Evolutionary conservation across 2,113 vertebrate species (phyloP).

Genomic region (Pelobates fuscus): DNA sequence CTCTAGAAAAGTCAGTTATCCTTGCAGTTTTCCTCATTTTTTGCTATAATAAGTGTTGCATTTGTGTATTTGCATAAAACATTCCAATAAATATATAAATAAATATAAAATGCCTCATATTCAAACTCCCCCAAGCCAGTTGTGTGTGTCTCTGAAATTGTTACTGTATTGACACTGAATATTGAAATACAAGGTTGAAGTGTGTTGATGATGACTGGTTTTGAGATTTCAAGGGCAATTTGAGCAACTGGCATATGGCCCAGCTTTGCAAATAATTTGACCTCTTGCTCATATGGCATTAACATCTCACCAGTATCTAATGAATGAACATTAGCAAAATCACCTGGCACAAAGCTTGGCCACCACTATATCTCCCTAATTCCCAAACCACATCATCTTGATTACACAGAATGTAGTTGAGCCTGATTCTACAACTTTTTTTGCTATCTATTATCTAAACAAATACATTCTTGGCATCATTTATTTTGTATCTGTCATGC

Average conservation of each 20-base stretch:
- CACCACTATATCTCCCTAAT: conserved; percentile 37
- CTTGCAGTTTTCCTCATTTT: no score
- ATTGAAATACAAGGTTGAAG: conserved; percentile 13
- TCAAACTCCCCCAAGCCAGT: no score
- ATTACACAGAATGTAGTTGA: conserved; percentile 37
- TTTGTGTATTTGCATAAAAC: no score
- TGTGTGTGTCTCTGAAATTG: no score
- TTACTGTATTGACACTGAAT: conserved; percentile 2
- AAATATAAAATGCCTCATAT: no score
- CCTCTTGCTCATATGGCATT: conserved; percentile 35
- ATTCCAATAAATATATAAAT: no score
- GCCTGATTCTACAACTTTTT: conserved; percentile 36
- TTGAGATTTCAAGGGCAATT: conserved; percentile 49
- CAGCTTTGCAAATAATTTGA: conserved; percentile 46
- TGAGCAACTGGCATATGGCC: conserved; percentile 32
- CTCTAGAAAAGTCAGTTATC: no score
- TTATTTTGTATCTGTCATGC: conserved; percentile 44
- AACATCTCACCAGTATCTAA: conserved; percentile 50
- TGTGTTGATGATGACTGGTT: conserved; percentile 28
- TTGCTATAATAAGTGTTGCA: no score
- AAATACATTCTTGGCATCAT: conserved; percentile 40
- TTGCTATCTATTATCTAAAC: conserved; percentile 57
- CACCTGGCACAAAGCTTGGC: conserved; percentile 38
- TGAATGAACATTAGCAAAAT: conserved; percentile 51
- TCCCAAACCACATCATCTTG: conserved; percentile 42